Evolutionary conservation across 2,797 vertebrate genomes (phyloP).

Genomic region (Pantherophis vulpinus): DNA sequence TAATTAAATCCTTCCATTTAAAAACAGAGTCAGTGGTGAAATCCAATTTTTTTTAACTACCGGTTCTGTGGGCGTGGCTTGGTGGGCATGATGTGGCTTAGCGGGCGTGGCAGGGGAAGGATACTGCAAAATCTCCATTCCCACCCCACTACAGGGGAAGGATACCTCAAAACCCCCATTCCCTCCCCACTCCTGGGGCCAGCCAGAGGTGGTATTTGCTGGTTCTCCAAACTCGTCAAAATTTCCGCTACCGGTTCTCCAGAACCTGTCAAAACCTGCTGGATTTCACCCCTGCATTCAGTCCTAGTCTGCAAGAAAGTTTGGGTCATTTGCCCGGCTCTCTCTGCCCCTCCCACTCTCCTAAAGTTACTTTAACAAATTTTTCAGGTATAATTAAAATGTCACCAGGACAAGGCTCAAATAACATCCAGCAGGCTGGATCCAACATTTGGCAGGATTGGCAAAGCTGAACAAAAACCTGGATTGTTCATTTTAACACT

Average conservation of each 20-base stretch:
- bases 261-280: no score
- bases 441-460: background rate
- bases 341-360: background rate
- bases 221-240: no score
- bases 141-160: no score
- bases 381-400: background rate
- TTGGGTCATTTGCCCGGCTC: background rate
- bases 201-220: no score
- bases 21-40: background rate
- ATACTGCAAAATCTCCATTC: no score
- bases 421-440: background rate
- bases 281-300: background rate
- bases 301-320: background rate
- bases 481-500: background rate
- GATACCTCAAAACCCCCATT: no score
- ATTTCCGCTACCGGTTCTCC: no score
- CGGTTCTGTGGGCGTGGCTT: no score
- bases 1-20: background rate
- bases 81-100: no score
- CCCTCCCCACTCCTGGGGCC: no score
- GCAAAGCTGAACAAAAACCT: background rate
- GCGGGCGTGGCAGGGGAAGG: no score
- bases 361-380: background rate
- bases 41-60: no score
- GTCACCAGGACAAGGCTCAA: background rate